Evolutionary conservation across 2,888 invertebrate genomes (phyloP), one percentile per base, ranked within the genome.

Genomic region (Drosophila melanosoma): DNA sequence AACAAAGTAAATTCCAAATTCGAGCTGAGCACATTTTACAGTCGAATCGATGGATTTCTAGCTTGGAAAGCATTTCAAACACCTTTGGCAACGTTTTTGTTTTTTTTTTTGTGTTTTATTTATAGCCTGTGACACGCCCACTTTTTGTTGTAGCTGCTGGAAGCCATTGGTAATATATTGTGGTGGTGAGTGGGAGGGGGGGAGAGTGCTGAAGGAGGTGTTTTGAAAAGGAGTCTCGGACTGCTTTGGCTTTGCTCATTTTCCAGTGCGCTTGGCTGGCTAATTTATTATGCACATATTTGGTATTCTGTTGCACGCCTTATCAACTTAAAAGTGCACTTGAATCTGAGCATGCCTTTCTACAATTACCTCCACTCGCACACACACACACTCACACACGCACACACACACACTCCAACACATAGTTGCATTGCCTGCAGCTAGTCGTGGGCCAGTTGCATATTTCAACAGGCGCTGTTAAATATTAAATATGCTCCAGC

Each of bases 241-340:
- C n/a, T n/a, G 36, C 33, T 17, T 2, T 20, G 15, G n/a, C 29
- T 51, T 32, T 35, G 32, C 60, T 57, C 36, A 60, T 54, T 61
- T 58, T 52, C 20, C 51, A 42, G 42, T 36, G 56, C 65, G 15
- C 45, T 45, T 45, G 20, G 20, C 62, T 51, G 54, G 53, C 70
- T 76, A 66, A 74, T 79, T 79, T 65, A 79, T 79, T 79, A 79
- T 79, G 79, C 79, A 70, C 79, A 79, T 76, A 79, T 68, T 74
- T 79, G 66, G 76, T 63, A 70, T 74, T 56, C 59, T 66, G 70
- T 79, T 79, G 69, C 77, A 79, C 79, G 77, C 68, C 77, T 79
- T 79, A 79, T 77, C 79, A 79, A 79, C 68, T 74, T 70, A 57
- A 74, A 74, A 68, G 61, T 74, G 58, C 66, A 64, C 79, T 80